A percentile compares a stretch with the other conserved stretches of the same genome.
phyloP scores from a whole-genome alignment of 1,140 invertebrate genomes.

The Cecropterus lyciades region DNA sequence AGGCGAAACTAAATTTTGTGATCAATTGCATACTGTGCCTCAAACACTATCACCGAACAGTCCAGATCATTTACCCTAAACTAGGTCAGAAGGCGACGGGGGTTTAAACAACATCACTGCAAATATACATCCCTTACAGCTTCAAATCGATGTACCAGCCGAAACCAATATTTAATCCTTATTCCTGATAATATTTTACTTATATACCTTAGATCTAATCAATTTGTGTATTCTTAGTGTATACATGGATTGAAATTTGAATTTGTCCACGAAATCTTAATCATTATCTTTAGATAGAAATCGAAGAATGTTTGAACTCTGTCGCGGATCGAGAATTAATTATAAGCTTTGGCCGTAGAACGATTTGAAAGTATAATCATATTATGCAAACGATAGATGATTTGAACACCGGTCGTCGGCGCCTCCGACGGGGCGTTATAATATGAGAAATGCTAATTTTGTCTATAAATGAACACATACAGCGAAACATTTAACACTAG shows the following conservation, averaged over 20 bases:
- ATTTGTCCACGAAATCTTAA: not conserved
- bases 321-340: constrained; percentile 17
- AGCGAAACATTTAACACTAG: constrained; percentile 76
- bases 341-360: not conserved
- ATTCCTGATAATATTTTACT: not conserved
- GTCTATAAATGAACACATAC: constrained; percentile 80
- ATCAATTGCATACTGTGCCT: constrained; percentile 45
- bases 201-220: not conserved
- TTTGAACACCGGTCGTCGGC: constrained; percentile 54
- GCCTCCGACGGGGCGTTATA: constrained; percentile 54
- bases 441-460: constrained; percentile 69
- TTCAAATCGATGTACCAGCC: not conserved
- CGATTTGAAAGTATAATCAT: constrained; percentile 43
- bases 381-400: constrained; percentile 63
- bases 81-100: constrained; percentile 27
- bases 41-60: constrained; percentile 19
- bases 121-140: constrained; percentile 3
- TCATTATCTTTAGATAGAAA: not conserved
- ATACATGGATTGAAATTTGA: not conserved
- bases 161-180: not conserved
- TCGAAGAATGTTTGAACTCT: not conserved
- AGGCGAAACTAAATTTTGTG: constrained; percentile 48
- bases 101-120: constrained; percentile 23
- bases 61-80: constrained; percentile 34
- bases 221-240: not conserved